Evolutionary conservation across 2,888 invertebrate genomes (phyloP).

Genomic region (Ecliptopera silaceata): DNA sequence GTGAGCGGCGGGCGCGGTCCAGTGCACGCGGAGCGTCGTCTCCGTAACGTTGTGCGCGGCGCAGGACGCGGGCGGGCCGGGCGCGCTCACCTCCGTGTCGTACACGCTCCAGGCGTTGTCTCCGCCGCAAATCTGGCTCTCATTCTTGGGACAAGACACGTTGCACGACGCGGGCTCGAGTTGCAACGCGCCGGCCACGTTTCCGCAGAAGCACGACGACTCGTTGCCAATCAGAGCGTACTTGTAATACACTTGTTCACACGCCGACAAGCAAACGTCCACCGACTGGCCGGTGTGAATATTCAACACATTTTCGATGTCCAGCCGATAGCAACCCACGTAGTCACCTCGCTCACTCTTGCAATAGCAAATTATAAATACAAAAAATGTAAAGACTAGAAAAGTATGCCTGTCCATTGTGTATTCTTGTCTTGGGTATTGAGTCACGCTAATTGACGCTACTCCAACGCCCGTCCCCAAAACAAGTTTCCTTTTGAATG

Average conservation of each 20-base stretch:
- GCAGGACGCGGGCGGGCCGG: conserved; percentile 87
- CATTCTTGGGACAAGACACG: conserved; percentile 84
- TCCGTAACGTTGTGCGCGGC: conserved; percentile 83
- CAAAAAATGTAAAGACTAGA: conserved; percentile 40
- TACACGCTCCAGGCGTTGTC: conserved; percentile 86
- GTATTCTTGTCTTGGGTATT: conserved; percentile 46
- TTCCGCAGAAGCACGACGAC: conserved; percentile 75
- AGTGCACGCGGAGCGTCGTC: conserved; percentile 83
- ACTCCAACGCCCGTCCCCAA: conserved; percentile 37
- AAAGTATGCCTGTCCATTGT: conserved; percentile 62
- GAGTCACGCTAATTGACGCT: conserved; percentile 53
- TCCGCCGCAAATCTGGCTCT: conserved; percentile 86
- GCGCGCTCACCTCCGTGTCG: conserved; percentile 84
- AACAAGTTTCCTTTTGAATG: conserved; percentile 25
- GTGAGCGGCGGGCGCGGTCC: conserved; percentile 83
- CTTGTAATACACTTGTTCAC: conserved; percentile 74
- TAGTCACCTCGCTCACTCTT: conserved; percentile 69
- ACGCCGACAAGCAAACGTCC: conserved; percentile 73
- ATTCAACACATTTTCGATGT: conserved; percentile 61
- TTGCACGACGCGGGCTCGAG: conserved; percentile 74
- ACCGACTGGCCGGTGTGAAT: conserved; percentile 76
- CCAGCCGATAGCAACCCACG: conserved; percentile 68
- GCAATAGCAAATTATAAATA: conserved; percentile 42
- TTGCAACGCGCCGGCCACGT: conserved; percentile 55
- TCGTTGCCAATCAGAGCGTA: conserved; percentile 73